Evolutionary conservation across 2,888 invertebrate genomes (phyloP), one percentile per base, ranked within the genome.

Genomic region (Hecatera dysodea): DNA sequence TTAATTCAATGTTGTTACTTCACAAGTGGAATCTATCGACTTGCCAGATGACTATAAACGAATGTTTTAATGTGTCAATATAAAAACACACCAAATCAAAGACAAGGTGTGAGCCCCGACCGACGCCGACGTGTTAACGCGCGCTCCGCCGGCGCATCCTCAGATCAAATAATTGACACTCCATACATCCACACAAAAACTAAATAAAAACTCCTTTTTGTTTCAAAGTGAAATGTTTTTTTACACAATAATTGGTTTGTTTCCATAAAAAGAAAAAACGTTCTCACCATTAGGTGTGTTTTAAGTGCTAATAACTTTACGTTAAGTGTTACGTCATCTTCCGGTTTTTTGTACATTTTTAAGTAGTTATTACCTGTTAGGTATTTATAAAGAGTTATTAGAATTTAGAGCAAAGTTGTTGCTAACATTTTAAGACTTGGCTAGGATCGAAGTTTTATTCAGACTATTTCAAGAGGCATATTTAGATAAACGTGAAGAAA

Each of bases 151-250:
- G 86, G 89, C 90, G 87, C 87, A 90, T 85, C 82, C 75, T 70
- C 82, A 93, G 92, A 94, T 93, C 91, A 92, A 91, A 93, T 94
- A 95, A 94, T 95, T 94, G 94, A 94, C 92, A 90, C 93, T 92
- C 88, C 83, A 87, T 79, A 83, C 85, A 78, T 74, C 63, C 72
- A 81, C 66, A 79, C 72, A 87, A 90, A 91, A 90, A 84, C 70
- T 29, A 77, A 86, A 88, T 88, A 92, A 92, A 92, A 92, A 90
- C 83, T 78, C 84, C 80, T 83, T 83, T 87, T 85, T 86, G 88
- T 78, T 79, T 78, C 78, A 71, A 75, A 77, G 72, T 79, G 73
- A 72, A 75, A 74, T 70, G 66, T 86, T 84, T 78, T 78, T 86
- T 77, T 65, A 1, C n/a, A 73, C 77, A 75, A 77, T 81, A 86